phyloP scores from a whole-genome alignment of 2,888 invertebrate genomes.

The Ptychoptera contaminata region DNA sequence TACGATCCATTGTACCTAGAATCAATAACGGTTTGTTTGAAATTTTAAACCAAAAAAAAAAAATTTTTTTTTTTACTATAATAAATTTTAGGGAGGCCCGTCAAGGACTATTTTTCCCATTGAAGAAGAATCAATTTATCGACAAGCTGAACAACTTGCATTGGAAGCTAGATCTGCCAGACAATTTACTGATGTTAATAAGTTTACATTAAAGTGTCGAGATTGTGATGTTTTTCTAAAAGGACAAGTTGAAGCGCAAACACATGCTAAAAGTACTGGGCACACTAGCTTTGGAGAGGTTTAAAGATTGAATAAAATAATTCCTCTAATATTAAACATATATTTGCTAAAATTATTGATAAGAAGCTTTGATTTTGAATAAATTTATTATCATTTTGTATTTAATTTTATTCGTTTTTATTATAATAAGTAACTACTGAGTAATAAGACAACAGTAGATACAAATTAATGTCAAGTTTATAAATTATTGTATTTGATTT shows the following conservation, averaged over 20 bases:
- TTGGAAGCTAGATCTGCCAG: slow-evolving; percentile 75
- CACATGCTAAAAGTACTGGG: slow-evolving; percentile 70
- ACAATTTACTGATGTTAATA: slow-evolving; percentile 81
- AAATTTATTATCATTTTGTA: too few relatives aligned
- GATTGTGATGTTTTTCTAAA: slow-evolving; percentile 60
- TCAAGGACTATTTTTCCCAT: slow-evolving; percentile 69
- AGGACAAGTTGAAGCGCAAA: slow-evolving; percentile 68
- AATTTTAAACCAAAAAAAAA: background rate
- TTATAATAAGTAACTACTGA: too few relatives aligned
- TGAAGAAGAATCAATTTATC: slow-evolving; percentile 52
- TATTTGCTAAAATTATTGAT: background rate
- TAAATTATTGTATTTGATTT: too few relatives aligned
- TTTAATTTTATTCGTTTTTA: too few relatives aligned
- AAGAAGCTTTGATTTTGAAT: background rate
- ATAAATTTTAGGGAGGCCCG: slow-evolving; percentile 42
- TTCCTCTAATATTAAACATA: too few relatives aligned
- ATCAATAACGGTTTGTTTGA: slow-evolving; percentile 50
- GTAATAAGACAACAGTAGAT: too few relatives aligned
- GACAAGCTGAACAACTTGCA: slow-evolving; percentile 72
- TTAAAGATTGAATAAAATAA: slow-evolving; percentile 25
- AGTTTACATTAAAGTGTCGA: slow-evolving; percentile 70
- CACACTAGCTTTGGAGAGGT: slow-evolving; percentile 72
- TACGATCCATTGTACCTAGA: slow-evolving; percentile 89
- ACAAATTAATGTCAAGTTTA: too few relatives aligned
- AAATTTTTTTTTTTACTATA: slow-evolving; percentile 4